Percentiles rank a stretch among this genome's conserved stretches.
These are phyloP conservation scores for Chymomyza costata DNA, from an alignment of 1,140 invertebrate species.

Conservation along the genomic window DNA sequence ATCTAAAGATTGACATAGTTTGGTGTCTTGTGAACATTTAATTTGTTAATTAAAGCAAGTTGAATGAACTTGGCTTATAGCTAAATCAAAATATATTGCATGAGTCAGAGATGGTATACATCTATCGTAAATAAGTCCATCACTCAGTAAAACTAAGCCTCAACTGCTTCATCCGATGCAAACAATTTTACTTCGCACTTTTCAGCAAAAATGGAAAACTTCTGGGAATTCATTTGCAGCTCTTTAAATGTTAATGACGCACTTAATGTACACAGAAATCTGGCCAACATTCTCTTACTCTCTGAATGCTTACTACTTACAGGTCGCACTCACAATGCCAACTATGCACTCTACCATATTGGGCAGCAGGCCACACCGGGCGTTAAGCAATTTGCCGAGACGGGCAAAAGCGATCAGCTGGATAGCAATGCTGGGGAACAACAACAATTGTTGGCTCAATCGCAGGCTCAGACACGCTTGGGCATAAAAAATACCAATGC, in stretches of 20 bases:
- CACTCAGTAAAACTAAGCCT: too few species aligned
- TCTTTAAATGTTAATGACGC: constrained; percentile 57
- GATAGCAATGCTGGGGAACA: constrained; percentile 78
- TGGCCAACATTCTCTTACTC: constrained; percentile 9
- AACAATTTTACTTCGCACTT: too few species aligned
- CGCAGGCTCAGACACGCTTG: constrained; percentile 2
- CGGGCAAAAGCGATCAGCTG: constrained; percentile 83
- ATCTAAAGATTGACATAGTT: too few species aligned
- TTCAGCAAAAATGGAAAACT: too few species aligned
- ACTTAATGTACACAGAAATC: constrained; percentile 11
- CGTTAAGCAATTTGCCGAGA: constrained; percentile 89
- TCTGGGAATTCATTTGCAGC: too few species aligned
- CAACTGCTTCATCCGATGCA: too few species aligned
- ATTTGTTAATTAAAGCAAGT: too few species aligned
- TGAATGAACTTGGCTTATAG: too few species aligned
- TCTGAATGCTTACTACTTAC: constrained; percentile 63
- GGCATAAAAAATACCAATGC: constrained; percentile 24
- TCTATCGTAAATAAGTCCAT: too few species aligned
- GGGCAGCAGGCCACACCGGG: constrained; percentile 84
- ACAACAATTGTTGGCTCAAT: constrained; percentile 60
- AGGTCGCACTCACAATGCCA: constrained; percentile 91
- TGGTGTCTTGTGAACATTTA: too few species aligned
- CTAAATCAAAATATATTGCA: too few species aligned
- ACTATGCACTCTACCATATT: constrained; percentile 87
- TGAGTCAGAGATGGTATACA: too few species aligned